Conservation (phyloP, 2,888 invertebrate species). For the Spilarctia lutea region DNA sequence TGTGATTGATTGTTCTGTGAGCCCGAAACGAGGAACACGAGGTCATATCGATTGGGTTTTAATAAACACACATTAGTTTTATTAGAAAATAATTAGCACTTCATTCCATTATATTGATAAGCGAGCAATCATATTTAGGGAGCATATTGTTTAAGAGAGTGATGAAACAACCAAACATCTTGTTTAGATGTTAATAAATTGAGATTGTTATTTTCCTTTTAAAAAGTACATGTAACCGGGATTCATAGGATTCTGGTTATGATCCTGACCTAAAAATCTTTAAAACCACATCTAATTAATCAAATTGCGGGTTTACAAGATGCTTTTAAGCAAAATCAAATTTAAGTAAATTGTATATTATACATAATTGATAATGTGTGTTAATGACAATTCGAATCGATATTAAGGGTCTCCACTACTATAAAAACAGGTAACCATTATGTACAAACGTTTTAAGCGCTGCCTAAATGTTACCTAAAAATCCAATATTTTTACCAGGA, state of each 20-base stretch:
- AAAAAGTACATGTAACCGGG: not conserved
- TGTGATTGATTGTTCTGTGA: constrained; percentile 78
- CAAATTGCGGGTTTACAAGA: not conserved
- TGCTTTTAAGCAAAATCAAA: not conserved
- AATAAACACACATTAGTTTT: constrained; percentile 76
- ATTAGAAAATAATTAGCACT: constrained; percentile 65
- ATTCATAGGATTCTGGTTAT: not conserved
- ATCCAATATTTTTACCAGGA: constrained; percentile 32
- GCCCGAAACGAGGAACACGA: constrained; percentile 54
- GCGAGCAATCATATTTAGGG: not conserved
- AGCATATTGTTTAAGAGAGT: not conserved
- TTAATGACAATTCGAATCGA: no score
- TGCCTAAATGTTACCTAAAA: not conserved
- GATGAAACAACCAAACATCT: not conserved
- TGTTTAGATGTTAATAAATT: not conserved
- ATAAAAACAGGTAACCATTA: not conserved
- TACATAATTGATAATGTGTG: no score
- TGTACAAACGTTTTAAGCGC: not conserved
- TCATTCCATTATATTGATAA: constrained; percentile 23
- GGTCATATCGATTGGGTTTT: constrained; percentile 71
- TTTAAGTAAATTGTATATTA: not conserved
- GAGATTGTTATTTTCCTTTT: not conserved
- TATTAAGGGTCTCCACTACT: not conserved
- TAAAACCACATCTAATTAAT: not conserved
- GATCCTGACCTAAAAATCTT: not conserved